These are phyloP conservation scores for Bruchidius siliquastri DNA, from an alignment of 2,888 invertebrate species.

Conservation along the genomic window DNA sequence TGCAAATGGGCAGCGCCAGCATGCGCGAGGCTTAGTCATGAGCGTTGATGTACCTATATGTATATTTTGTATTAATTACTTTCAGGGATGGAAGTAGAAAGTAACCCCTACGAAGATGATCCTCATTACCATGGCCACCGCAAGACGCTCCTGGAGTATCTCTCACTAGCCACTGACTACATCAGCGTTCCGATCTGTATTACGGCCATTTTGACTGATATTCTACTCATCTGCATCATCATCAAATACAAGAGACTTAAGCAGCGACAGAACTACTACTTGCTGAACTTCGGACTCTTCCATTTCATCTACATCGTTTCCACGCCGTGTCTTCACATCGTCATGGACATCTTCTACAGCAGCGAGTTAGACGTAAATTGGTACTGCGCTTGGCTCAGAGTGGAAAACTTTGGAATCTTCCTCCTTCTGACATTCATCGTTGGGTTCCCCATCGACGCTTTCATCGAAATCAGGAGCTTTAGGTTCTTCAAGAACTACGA, in stretches of 20 bases:
- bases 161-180: conserved; percentile 16
- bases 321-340: conserved; percentile 19
- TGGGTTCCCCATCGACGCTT: conserved; percentile 21
- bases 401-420: conserved; percentile 19
- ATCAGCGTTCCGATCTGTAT: conserved; percentile 16
- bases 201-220: conserved; percentile 10
- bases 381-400: conserved; percentile 20
- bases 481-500: conserved; percentile 19
- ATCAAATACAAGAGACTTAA: conserved; percentile 17
- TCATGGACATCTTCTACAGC: conserved; percentile 17
- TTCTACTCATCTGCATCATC: conserved; percentile 13
- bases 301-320: conserved; percentile 19
- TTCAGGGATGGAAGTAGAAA: neutral
- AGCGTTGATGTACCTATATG: too few relatives aligned
- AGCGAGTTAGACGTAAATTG: conserved; percentile 11
- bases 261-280: conserved; percentile 16
- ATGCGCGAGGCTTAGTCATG: too few relatives aligned
- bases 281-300: conserved; percentile 18
- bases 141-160: conserved; percentile 13
- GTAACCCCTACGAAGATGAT: neutral
- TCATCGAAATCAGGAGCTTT: conserved; percentile 13
- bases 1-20: too few relatives aligned
- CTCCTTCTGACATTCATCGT: conserved; percentile 19
- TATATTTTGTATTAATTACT: too few relatives aligned
- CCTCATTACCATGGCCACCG: neutral